Conservation (phyloP, 2,113 vertebrate species). For the Phyllopteryx taeniolatus region DNA sequence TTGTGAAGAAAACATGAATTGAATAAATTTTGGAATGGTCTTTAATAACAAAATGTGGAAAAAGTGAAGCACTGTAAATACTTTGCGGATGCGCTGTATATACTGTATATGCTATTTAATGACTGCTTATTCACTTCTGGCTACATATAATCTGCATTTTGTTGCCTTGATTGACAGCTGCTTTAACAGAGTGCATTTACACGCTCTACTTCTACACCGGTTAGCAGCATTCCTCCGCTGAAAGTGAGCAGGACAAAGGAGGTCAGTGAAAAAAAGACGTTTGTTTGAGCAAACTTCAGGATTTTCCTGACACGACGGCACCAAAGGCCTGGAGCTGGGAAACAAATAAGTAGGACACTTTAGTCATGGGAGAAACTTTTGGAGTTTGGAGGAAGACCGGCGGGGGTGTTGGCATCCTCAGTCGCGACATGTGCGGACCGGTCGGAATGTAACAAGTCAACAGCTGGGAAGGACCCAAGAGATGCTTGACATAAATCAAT, state of each 20-base stretch:
- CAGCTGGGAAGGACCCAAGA: not conserved
- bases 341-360: constrained; percentile 2
- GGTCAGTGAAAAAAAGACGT: not conserved
- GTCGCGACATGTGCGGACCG: constrained; percentile 26
- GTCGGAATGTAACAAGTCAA: not conserved
- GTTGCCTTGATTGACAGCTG: constrained; percentile 1
- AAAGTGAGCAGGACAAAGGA: not conserved
- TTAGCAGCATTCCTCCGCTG: not conserved
- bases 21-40: not conserved
- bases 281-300: not conserved
- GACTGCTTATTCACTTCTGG: not conserved
- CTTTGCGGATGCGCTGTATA: not conserved
- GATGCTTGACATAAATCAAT: not conserved
- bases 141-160: not conserved
- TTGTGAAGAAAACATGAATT: not conserved
- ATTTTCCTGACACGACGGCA: not conserved
- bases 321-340: not conserved
- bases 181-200: not conserved
- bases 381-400: constrained; percentile 13
- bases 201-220: not conserved
- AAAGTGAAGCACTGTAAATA: not conserved
- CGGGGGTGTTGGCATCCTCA: constrained; percentile 23
- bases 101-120: not conserved
- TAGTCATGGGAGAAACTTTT: not conserved
- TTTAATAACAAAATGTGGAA: not conserved